Evolutionary conservation across 2,888 invertebrate species (phyloP).

Genomic region (Scrobipalpa costella): DNA sequence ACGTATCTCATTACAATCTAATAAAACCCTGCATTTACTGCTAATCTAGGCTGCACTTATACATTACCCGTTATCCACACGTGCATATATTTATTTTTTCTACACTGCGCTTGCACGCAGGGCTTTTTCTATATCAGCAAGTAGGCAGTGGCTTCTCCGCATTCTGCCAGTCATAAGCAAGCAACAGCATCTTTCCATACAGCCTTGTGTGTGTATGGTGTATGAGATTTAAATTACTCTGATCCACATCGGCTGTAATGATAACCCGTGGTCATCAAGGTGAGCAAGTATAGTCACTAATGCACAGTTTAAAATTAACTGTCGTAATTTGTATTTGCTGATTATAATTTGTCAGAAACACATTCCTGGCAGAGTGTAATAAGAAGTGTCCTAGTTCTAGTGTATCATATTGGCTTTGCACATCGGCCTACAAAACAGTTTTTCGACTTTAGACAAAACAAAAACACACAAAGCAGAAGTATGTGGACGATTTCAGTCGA

Average conservation of each 20-base stretch:
- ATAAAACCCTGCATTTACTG: neutral
- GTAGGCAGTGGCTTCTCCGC: neutral
- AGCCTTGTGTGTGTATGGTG: too few relatives aligned
- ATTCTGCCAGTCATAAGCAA: neutral
- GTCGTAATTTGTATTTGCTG: neutral
- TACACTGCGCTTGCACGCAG: neutral
- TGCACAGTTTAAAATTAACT: neutral
- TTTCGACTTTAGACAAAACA: neutral
- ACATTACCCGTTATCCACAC: neutral
- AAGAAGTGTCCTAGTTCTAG: too few relatives aligned
- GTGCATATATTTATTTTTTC: slow-evolving; percentile 5
- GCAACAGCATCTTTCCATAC: neutral
- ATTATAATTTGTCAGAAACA: neutral
- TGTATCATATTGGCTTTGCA: too few relatives aligned
- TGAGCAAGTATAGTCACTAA: slow-evolving; percentile 33
- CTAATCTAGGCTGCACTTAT: neutral
- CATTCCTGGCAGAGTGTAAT: too few relatives aligned
- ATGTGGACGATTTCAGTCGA: neutral
- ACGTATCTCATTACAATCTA: slow-evolving; percentile 5
- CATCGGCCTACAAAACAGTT: too few relatives aligned
- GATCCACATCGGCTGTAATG: slow-evolving; percentile 24
- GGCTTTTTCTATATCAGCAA: neutral
- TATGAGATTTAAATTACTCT: slow-evolving; percentile 27
- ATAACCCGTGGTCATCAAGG: slow-evolving; percentile 43
- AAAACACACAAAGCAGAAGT: neutral